phyloP scores from a whole-genome alignment of 2,888 invertebrate genomes.

The Microctonus aethiopoides region DNA sequence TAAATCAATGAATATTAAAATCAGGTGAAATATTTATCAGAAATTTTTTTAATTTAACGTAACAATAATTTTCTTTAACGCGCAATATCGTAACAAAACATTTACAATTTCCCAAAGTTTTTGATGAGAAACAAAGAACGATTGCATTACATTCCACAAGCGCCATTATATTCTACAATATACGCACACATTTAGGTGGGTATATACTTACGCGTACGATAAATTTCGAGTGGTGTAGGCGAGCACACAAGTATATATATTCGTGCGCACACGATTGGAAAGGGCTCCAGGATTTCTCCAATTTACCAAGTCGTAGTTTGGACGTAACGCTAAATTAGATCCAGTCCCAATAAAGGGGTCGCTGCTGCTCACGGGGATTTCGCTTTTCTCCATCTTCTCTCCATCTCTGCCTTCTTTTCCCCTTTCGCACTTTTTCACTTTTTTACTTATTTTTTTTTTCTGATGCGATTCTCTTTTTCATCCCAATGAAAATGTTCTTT shows the following conservation, averaged over 20 bases:
- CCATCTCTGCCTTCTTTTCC: background rate
- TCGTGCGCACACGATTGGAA: slow-evolving; percentile 23
- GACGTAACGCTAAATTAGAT: slow-evolving; percentile 52
- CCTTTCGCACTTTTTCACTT: background rate
- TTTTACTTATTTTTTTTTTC: background rate
- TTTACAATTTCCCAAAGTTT: slow-evolving; percentile 9
- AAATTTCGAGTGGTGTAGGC: slow-evolving; percentile 30
- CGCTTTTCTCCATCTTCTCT: slow-evolving; percentile 16
- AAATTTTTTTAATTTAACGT: background rate
- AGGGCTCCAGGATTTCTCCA: slow-evolving; percentile 45
- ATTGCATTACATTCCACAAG: slow-evolving; percentile 1
- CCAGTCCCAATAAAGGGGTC: slow-evolving; percentile 43
- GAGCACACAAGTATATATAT: slow-evolving; percentile 6
- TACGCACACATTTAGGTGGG: slow-evolving; percentile 17
- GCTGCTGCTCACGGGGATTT: slow-evolving; percentile 32
- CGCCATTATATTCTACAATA: slow-evolving; percentile 17
- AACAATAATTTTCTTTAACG: background rate
- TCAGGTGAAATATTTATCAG: background rate
- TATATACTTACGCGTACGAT: slow-evolving; percentile 17
- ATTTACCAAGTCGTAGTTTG: slow-evolving; percentile 44
- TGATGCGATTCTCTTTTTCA: background rate
- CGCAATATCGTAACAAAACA: background rate
- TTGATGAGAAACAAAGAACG: slow-evolving; percentile 17
- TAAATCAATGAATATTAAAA: background rate
- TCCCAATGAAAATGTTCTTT: slow-evolving; percentile 25